Percentiles rank a stretch among this genome's conserved stretches.
Conservation (phyloP, 2,888 invertebrate genomes). For the Drosophila anomalipes region DNA sequence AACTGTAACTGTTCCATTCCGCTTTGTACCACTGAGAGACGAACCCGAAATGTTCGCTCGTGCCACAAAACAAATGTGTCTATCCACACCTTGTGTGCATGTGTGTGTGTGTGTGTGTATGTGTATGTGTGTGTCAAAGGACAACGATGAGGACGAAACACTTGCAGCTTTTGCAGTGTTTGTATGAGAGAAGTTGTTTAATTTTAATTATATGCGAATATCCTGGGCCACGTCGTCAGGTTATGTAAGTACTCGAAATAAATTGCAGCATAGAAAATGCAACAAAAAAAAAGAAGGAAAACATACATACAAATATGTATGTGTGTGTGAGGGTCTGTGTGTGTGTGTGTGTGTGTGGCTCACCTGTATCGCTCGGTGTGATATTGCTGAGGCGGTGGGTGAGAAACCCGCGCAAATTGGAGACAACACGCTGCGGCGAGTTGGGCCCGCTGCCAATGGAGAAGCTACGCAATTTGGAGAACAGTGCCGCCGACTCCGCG, state of each 20-base stretch:
- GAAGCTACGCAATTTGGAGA: constrained; percentile 89
- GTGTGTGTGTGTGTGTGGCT: constrained; percentile 70
- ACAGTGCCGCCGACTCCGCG: constrained; percentile 88
- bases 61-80: constrained; percentile 65
- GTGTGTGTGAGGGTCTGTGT: neutral
- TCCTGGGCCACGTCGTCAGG: constrained; percentile 26
- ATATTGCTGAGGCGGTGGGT: constrained; percentile 88
- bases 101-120: constrained; percentile 12
- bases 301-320: neutral
- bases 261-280: neutral
- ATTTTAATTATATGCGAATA: constrained; percentile 70
- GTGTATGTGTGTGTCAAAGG: constrained; percentile 46
- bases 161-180: constrained; percentile 65
- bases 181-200: constrained; percentile 70
- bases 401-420: constrained; percentile 90
- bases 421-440: constrained; percentile 90
- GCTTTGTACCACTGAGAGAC: constrained; percentile 49
- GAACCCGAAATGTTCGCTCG: constrained; percentile 36
- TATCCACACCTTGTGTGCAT: constrained; percentile 56
- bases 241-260: constrained; percentile 66
- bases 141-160: constrained; percentile 49
- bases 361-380: constrained; percentile 91
- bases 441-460: constrained; percentile 89
- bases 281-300: neutral
- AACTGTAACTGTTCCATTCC: constrained; percentile 76